phyloP scores from a whole-genome alignment of 2,888 invertebrate species.

The Cheilosia pagana region DNA sequence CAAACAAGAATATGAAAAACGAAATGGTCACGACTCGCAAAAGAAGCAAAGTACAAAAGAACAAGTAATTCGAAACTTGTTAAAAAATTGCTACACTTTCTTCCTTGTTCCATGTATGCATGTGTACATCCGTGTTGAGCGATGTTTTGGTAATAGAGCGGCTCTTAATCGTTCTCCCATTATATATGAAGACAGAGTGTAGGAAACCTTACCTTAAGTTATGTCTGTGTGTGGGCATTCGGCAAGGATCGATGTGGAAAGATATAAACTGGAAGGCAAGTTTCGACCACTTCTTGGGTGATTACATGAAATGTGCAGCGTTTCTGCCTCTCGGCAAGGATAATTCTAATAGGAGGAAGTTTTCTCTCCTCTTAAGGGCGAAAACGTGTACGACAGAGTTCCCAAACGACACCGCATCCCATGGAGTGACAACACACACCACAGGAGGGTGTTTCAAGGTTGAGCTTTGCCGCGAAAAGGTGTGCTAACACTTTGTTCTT shows the following conservation, averaged over 20 bases:
- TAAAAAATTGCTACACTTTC: background rate
- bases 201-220: background rate
- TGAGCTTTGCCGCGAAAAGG: background rate
- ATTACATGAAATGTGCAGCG: slow-evolving; percentile 12
- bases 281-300: background rate
- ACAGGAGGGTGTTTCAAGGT: background rate
- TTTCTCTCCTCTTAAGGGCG: background rate
- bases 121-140: background rate
- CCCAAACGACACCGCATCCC: background rate
- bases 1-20: background rate
- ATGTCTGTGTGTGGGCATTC: background rate
- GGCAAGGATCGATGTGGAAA: background rate
- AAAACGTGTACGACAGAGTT: background rate
- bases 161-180: background rate
- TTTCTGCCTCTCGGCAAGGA: background rate
- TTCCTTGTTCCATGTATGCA: background rate
- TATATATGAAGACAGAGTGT: background rate
- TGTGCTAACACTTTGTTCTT: background rate
- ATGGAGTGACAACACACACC: background rate
- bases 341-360: slow-evolving; percentile 16
- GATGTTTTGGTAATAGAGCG: background rate
- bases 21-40: background rate
- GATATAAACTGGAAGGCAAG: background rate
- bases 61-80: slow-evolving; percentile 2
- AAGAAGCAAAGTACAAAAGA: background rate